Base-by-base conservation (phyloP, 2,113 vertebrate species). In the Colius striatus region DNA sequence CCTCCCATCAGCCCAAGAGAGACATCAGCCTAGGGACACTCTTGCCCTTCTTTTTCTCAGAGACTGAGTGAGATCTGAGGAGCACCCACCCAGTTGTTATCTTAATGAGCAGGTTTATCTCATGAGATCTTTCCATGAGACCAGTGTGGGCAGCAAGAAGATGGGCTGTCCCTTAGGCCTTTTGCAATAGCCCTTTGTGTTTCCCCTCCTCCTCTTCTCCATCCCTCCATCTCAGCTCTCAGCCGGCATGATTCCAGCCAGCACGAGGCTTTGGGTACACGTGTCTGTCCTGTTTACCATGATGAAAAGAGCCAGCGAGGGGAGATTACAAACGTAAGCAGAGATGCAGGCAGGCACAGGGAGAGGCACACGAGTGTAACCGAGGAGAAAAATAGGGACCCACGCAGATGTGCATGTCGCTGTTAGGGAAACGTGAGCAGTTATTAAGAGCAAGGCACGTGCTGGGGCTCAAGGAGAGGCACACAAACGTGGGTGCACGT, bases 41-140 rank as follows among this genome's bases (percentile, higher is more conserved):
- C 50, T 85, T 2, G 1, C 32, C 21, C 18, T 30, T 85, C 63
- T 27, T 72, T 16, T 3, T 54, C 36, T n/a, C 2, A 4, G n/a
- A 61, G 36, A 48, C 54, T 81, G 79, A 70, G 71, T 4, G n/a
- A 67, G 65, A 51, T n/a, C 38, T 41, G 38, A 41, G 38, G 38
- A 41, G 38, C 38, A 41, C 38, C 38, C n/a, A 80, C 30, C 54
- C n/a, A 32, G 71, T 89, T 6, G 1, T 90, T 74, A 87, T 70
- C 91, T 89, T 76, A 91, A 86, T 0, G 23, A 94, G 70, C 62
- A 29, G 43, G 20, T 65, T 96, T 94, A 66, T 95, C 94, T 74
- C 83, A 20, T 41, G 38, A 45, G 78, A 89, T 85, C 76, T 84
- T 84, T 91, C 81, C 87, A 15, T 43, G 71, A 92, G 29, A 30